Evolutionary conservation across 2,797 vertebrate genomes (phyloP).

Genomic region (Chelidonichthys spinosus): DNA sequence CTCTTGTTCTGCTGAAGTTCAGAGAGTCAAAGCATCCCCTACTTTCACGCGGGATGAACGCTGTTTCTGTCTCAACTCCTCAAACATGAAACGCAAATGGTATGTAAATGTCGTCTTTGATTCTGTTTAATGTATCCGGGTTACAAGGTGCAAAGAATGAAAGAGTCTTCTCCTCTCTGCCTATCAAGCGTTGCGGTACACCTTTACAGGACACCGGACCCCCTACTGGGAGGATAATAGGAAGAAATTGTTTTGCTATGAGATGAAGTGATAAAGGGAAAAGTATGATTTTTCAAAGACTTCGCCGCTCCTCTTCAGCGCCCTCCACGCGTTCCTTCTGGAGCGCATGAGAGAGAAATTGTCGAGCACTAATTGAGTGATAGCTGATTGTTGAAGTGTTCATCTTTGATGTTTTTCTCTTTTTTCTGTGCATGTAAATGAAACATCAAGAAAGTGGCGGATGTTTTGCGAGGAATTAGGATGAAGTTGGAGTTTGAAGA

Average conservation of each 20-base stretch:
- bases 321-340: conserved; percentile 61
- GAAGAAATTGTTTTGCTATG: conserved; percentile 82
- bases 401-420: conserved; percentile 77
- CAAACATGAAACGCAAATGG: conserved; percentile 83
- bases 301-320: conserved; percentile 54
- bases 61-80: conserved; percentile 78
- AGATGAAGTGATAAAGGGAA: conserved; percentile 82
- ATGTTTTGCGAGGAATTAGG: conserved; percentile 62
- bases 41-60: conserved; percentile 70
- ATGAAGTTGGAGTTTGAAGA: conserved; percentile 54
- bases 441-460: conserved; percentile 62
- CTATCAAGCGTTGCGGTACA: conserved; percentile 69
- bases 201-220: conserved; percentile 77
- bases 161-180: conserved; percentile 67
- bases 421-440: conserved; percentile 74
- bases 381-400: conserved; percentile 76
- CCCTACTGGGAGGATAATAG: conserved; percentile 84
- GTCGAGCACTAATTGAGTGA: conserved; percentile 80
- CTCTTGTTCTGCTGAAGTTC: conserved; percentile 62
- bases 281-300: conserved; percentile 78
- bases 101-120: conserved; percentile 86
- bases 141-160: conserved; percentile 78
- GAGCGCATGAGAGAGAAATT: conserved; percentile 67
- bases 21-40: conserved; percentile 71
- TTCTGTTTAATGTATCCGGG: conserved; percentile 80